Evolutionary conservation across 1,140 invertebrate genomes (phyloP), one percentile per base, ranked within the genome.

Genomic region (Oreohelix idahoensis): DNA sequence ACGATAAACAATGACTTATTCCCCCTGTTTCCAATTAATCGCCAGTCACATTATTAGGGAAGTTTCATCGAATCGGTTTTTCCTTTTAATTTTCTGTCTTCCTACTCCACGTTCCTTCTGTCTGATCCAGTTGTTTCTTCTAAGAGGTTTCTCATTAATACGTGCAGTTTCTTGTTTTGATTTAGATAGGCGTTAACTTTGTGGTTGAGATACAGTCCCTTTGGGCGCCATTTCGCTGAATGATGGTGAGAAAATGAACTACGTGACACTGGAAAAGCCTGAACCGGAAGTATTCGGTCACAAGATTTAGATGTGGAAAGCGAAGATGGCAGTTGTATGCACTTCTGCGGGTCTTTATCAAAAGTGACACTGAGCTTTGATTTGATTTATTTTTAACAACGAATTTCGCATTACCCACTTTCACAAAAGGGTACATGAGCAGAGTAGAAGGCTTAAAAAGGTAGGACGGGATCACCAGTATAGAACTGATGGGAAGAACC

Each of bases 1-100:
- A 49, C 74, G 74, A 76, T 76, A 76, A 76, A 76, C 45, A 76
- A 76, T 76, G 74, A 76, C 74, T 51, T 76, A 76, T 76, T 76
- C 36, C 74, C 74, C 74, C 42, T 76, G 74, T 51, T 76, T 76
- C 74, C 74, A 76, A 76, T 76, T 76, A 76, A 76, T 76, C 74
- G 74, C 74, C 32, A 76, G 42, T 76, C 74, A 53, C 4, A 35
- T n/a, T n/a, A 76, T 76, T 49, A 76, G 11, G n/a, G 29, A 10
- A 15, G 42, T 76, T 76, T 76, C 45, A 76, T 76, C 74, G n/a
- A 51, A 51, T 49, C 42, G 74, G n/a, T n/a, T 76, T 76, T 53
- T 42, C n/a, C 42, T 32, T 58, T 35, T 39, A n/a, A 4, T 49
- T 76, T 49, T 76, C 42, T 51, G n/a, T 74, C 71, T 51, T 76